Percentiles rank a stretch among this genome's conserved stretches.
Conservation (phyloP, 2,113 vertebrate species). For the Sander vitreus region DNA sequence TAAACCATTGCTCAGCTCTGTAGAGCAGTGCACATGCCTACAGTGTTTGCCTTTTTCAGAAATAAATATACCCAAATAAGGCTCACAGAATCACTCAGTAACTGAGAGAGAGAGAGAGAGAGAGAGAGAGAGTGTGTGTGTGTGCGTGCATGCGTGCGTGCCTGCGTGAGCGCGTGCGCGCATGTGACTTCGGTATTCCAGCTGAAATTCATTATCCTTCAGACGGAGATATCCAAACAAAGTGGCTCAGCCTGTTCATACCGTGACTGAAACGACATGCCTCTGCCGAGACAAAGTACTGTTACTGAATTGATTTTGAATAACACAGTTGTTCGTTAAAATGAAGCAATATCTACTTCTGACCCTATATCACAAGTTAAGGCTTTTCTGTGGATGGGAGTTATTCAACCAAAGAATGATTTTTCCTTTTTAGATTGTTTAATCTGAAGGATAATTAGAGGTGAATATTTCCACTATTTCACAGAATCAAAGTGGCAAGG, state of each 20-base stretch:
- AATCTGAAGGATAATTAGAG: no score
- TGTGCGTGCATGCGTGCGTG: constrained; percentile 36
- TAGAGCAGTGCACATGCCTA: constrained; percentile 17
- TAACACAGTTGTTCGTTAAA: neutral
- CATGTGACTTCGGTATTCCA: constrained; percentile 57
- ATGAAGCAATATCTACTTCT: neutral
- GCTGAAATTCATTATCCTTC: constrained; percentile 71
- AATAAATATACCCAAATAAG: constrained; percentile 81
- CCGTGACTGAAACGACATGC: constrained; percentile 56
- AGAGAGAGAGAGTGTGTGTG: constrained; percentile 2
- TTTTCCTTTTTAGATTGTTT: neutral
- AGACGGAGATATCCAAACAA: constrained; percentile 54
- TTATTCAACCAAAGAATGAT: neutral
- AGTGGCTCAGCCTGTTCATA: constrained; percentile 44
- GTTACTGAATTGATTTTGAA: constrained; percentile 2
- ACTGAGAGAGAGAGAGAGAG: neutral
- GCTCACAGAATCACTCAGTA: constrained; percentile 47
- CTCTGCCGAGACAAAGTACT: neutral
- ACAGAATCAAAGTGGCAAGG: no score
- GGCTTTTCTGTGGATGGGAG: neutral
- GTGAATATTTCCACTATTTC: neutral
- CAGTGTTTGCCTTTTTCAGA: constrained; percentile 60
- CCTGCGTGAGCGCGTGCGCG: constrained; percentile 33
- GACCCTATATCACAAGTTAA: neutral
- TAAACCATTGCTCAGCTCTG: constrained; percentile 31